Evolutionary conservation across 2,113 vertebrate genomes (phyloP).

Genomic region (Sisor rabdophorus): DNA sequence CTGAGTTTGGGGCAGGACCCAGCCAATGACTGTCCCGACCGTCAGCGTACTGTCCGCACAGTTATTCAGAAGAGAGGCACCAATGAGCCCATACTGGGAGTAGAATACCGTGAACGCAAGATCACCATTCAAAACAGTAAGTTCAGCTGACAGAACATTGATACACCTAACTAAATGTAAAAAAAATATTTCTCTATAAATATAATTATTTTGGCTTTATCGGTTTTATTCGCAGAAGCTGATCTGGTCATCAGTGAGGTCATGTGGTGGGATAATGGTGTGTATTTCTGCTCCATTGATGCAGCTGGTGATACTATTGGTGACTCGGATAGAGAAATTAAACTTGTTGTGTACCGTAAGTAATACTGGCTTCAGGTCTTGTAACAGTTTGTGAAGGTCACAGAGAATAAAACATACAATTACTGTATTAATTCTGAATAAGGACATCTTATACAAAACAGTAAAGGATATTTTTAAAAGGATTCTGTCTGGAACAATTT

Average conservation of each 20-base stretch:
- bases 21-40: slow-evolving; percentile 83
- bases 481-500: too few relatives aligned
- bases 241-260: slow-evolving; percentile 90
- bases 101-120: slow-evolving; percentile 85
- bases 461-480: too few relatives aligned
- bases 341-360: slow-evolving; percentile 91
- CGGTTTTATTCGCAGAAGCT: slow-evolving; percentile 70
- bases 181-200: too few relatives aligned
- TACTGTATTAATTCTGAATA: background rate
- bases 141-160: slow-evolving; percentile 50
- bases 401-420: background rate
- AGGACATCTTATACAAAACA: background rate
- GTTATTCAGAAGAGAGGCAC: slow-evolving; percentile 83
- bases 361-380: slow-evolving; percentile 32
- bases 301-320: slow-evolving; percentile 87
- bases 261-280: slow-evolving; percentile 97
- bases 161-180: background rate
- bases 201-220: background rate
- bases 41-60: slow-evolving; percentile 79
- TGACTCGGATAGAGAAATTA: slow-evolving; percentile 82
- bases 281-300: slow-evolving; percentile 84
- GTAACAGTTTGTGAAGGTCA: background rate
- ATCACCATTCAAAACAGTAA: slow-evolving; percentile 90
- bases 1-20: slow-evolving; percentile 86
- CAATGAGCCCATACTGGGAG: slow-evolving; percentile 78